Conservation (phyloP, 2,797 vertebrate genomes). For the Spinibarbus caldwelli region DNA sequence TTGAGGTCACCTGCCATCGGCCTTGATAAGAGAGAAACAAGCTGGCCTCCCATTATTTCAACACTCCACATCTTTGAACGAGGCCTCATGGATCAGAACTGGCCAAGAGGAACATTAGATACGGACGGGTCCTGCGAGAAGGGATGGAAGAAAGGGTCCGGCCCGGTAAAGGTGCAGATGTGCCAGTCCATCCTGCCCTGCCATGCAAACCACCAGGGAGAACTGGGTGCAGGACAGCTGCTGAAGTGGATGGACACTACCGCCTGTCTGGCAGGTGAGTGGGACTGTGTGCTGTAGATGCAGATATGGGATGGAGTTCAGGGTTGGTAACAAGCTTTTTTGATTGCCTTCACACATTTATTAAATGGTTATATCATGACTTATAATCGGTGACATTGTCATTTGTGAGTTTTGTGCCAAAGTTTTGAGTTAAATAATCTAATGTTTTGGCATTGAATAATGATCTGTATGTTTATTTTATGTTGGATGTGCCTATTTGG, state of each 20-base stretch:
- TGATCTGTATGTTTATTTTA: too few species aligned
- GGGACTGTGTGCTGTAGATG: neutral
- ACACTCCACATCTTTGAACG: neutral
- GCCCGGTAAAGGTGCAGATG: constrained; percentile 94
- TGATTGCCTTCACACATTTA: neutral
- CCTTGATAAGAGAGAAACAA: neutral
- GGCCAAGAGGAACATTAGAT: neutral
- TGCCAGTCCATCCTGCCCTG: constrained; percentile 94
- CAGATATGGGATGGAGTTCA: neutral
- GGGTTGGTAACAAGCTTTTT: neutral
- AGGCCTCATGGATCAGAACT: constrained; percentile 23
- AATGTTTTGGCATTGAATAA: neutral
- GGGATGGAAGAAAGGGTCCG: constrained; percentile 71
- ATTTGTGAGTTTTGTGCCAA: neutral
- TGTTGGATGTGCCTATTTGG: too few species aligned
- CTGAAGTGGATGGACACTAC: constrained; percentile 98
- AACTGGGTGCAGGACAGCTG: constrained; percentile 91
- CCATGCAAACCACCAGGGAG: constrained; percentile 89
- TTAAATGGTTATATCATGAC: neutral
- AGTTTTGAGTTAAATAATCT: neutral
- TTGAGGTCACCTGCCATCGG: neutral
- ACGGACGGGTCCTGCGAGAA: constrained; percentile 53
- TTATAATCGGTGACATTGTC: neutral
- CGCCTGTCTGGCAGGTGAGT: constrained; percentile 80
- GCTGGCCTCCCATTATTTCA: neutral